Percentiles rank a stretch among this genome's conserved stretches.
Conservation (phyloP, 2,797 vertebrate genomes). For the Phataginus tetradactyla region DNA sequence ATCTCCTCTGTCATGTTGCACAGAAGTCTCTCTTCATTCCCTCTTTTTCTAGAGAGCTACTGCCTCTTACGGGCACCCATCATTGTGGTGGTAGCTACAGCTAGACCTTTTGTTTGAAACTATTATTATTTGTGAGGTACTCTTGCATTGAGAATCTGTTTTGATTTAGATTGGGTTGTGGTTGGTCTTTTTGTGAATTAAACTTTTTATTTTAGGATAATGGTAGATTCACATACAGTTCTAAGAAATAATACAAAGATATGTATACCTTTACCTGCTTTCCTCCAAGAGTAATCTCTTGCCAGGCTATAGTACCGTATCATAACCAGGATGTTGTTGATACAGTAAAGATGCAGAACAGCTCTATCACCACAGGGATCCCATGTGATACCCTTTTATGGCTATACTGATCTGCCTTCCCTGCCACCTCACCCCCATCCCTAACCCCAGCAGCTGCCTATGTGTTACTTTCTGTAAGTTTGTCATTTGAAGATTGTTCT, state of each 20-base stretch:
- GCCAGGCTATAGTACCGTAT: background rate
- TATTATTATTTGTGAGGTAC: background rate
- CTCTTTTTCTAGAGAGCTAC: background rate
- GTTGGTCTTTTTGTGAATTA: background rate
- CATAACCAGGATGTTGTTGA: background rate
- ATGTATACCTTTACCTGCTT: background rate
- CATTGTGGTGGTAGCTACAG: background rate
- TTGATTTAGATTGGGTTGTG: background rate
- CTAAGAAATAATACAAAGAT: background rate
- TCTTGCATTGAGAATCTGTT: background rate
- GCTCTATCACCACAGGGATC: background rate
- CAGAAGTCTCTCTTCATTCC: background rate
- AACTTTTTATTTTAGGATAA: slow-evolving; percentile 24
- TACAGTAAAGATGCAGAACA: background rate
- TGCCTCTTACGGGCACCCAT: background rate
- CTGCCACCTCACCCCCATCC: background rate
- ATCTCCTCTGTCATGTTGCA: background rate
- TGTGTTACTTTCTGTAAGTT: slow-evolving; percentile 33
- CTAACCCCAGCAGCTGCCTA: background rate
- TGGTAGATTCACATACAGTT: background rate
- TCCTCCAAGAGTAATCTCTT: background rate
- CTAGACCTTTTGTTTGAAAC: slow-evolving; percentile 3
- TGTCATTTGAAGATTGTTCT: slow-evolving; percentile 32
- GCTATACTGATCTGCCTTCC: background rate
- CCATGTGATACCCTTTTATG: background rate